phyloP scores from a whole-genome alignment of 2,888 invertebrate species.

The Iselma pallidipennis region DNA sequence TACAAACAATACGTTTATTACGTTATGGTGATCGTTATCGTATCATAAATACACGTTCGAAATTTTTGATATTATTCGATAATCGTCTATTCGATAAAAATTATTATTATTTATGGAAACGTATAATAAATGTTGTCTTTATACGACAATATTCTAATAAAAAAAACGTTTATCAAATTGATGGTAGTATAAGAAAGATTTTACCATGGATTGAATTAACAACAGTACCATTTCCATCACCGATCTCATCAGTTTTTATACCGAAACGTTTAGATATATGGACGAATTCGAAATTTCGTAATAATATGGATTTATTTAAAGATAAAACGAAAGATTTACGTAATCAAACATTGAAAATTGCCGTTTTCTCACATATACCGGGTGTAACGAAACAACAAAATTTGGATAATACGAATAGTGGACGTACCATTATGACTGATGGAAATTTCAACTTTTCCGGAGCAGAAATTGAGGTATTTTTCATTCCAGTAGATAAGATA shows the following conservation, averaged over 20 bases:
- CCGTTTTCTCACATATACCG: conserved; percentile 70
- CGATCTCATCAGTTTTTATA: conserved; percentile 60
- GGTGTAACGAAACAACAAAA: conserved; percentile 57
- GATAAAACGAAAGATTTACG: conserved; percentile 66
- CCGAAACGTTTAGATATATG: conserved; percentile 70
- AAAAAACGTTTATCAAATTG: conserved; percentile 16
- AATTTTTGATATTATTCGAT: conserved; percentile 73
- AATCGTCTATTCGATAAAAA: conserved; percentile 66
- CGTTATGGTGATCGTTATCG: conserved; percentile 73
- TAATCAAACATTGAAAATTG: conserved; percentile 64
- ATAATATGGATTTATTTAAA: conserved; percentile 57
- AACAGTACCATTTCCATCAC: conserved; percentile 75
- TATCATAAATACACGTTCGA: conserved; percentile 70
- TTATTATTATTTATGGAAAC: conserved; percentile 75
- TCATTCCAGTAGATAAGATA: no score
- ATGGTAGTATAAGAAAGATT: conserved; percentile 44
- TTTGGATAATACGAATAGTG: conserved; percentile 32
- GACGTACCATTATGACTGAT: conserved; percentile 31
- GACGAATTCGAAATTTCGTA: conserved; percentile 65
- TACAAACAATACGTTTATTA: conserved; percentile 69
- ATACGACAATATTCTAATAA: conserved; percentile 60
- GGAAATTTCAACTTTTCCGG: conserved; percentile 58
- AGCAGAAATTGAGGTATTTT: conserved; percentile 69
- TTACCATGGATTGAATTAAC: conserved; percentile 70
- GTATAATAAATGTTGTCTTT: conserved; percentile 75